These are phyloP conservation scores for Drosophila insularis DNA, from an alignment of 1,140 invertebrate genomes.

Conservation along the genomic window DNA sequence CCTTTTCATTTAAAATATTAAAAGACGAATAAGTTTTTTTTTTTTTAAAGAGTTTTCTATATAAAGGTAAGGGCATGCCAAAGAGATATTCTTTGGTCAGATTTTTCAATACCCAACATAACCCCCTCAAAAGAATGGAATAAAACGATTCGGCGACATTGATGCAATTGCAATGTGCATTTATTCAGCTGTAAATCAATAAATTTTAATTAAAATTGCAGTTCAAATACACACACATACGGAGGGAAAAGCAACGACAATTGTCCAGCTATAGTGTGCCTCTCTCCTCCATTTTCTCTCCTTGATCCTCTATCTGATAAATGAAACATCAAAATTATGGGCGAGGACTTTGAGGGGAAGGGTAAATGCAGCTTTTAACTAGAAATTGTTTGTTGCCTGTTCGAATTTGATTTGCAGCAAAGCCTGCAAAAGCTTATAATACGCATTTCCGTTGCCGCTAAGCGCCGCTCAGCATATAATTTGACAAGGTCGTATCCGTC, in stretches of 20 bases:
- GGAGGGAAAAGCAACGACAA: conserved; percentile 51
- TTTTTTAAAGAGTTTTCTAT: too few species aligned
- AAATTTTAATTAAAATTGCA: conserved; percentile 81
- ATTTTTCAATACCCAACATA: neutral
- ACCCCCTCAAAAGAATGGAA: neutral
- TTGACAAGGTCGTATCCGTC: conserved; percentile 60
- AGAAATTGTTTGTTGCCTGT: conserved; percentile 36
- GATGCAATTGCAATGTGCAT: conserved; percentile 60
- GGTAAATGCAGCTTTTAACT: conserved; percentile 51
- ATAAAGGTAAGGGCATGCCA: neutral
- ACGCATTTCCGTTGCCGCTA: conserved; percentile 68
- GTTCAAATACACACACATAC: conserved; percentile 52
- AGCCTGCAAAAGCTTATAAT: conserved; percentile 63
- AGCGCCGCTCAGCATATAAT: conserved; percentile 72
- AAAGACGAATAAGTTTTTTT: too few species aligned
- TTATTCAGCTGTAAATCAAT: conserved; percentile 80
- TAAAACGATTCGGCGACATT: conserved; percentile 29
- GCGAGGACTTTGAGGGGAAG: neutral
- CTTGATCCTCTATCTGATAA: conserved; percentile 26
- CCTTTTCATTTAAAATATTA: too few species aligned
- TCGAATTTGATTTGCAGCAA: conserved; percentile 17
- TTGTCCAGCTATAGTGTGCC: conserved; percentile 40
- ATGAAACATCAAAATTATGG: conserved; percentile 54
- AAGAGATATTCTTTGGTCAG: neutral
- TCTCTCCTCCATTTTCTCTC: too few species aligned